Evolutionary conservation across 2,797 vertebrate genomes (phyloP).

Genomic region (Periparus ater): DNA sequence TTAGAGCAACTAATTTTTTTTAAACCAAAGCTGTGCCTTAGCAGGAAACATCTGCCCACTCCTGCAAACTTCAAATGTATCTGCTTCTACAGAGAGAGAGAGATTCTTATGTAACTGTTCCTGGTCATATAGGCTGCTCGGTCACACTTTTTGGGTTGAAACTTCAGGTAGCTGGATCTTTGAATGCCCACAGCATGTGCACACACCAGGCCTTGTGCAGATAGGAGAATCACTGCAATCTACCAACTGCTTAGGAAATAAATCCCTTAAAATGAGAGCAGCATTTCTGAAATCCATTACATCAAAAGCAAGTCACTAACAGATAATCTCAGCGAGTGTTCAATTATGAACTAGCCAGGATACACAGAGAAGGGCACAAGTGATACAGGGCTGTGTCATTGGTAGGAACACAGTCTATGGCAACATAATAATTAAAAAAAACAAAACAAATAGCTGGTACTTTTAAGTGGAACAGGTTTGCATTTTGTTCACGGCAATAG

Average conservation of each 20-base stretch:
- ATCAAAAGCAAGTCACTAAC: constrained; percentile 11
- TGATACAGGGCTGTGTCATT: background rate
- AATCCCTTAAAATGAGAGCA: constrained; percentile 16
- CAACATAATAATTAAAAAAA: background rate
- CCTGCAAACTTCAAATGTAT: background rate
- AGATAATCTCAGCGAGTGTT: constrained; percentile 30
- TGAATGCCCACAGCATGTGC: background rate
- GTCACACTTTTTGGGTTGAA: background rate
- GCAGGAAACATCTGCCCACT: background rate
- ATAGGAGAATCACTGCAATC: background rate
- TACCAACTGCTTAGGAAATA: background rate
- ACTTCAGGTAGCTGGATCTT: background rate
- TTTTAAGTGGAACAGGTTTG: background rate
- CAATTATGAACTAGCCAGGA: constrained; percentile 30
- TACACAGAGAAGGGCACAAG: background rate
- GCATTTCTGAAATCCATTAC: background rate
- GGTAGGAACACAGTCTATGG: background rate
- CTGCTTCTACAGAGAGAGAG: background rate
- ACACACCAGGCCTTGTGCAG: background rate
- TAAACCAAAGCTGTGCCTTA: background rate
- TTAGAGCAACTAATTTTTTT: background rate
- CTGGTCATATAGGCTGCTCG: background rate
- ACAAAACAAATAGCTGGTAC: background rate
- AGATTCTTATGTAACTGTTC: background rate
- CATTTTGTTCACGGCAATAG: background rate